These are phyloP conservation scores for Pectinophora gossypiella DNA, from an alignment of 1,140 invertebrate species.

Conservation along the genomic window DNA sequence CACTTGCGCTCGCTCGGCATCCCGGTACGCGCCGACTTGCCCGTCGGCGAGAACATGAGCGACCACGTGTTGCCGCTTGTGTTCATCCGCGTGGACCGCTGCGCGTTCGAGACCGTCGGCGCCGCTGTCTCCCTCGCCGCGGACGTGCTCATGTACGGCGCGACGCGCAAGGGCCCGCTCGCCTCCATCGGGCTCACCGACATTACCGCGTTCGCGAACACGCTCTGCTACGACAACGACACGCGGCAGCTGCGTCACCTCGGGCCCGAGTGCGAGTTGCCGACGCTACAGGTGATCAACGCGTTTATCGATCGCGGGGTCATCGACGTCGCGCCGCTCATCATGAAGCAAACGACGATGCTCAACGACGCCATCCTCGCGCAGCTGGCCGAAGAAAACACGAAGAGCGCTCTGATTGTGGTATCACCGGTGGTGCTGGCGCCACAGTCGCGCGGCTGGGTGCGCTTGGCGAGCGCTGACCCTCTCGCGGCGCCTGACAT, in stretches of 20 bases:
- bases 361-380: slow-evolving; percentile 49
- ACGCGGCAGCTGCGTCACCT: slow-evolving; percentile 26
- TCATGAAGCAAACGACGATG: slow-evolving; percentile 33
- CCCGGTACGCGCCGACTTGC: slow-evolving; percentile 76
- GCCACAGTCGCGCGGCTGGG: slow-evolving; percentile 81
- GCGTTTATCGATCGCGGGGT: slow-evolving; percentile 72
- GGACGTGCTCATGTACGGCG: slow-evolving; percentile 39
- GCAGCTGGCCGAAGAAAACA: slow-evolving; percentile 37
- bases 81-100: slow-evolving; percentile 59
- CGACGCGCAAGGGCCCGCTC: slow-evolving; percentile 48
- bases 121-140: slow-evolving; percentile 34
- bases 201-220: slow-evolving; percentile 71
- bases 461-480: slow-evolving; percentile 80
- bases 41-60: slow-evolving; percentile 85
- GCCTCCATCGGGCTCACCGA: slow-evolving; percentile 71
- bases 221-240: slow-evolving; percentile 57
- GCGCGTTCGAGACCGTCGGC: slow-evolving; percentile 6
- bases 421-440: slow-evolving; percentile 77
- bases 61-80: slow-evolving; percentile 78
- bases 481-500: slow-evolving; percentile 85
- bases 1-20: slow-evolving; percentile 76
- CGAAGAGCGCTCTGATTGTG: slow-evolving; percentile 47
- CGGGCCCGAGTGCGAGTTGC: slow-evolving; percentile 30
- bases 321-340: slow-evolving; percentile 60
- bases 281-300: slow-evolving; percentile 31